These are phyloP conservation scores for Drosophila sp. DNA, from an alignment of 1,140 invertebrate species.

Conservation along the genomic window DNA sequence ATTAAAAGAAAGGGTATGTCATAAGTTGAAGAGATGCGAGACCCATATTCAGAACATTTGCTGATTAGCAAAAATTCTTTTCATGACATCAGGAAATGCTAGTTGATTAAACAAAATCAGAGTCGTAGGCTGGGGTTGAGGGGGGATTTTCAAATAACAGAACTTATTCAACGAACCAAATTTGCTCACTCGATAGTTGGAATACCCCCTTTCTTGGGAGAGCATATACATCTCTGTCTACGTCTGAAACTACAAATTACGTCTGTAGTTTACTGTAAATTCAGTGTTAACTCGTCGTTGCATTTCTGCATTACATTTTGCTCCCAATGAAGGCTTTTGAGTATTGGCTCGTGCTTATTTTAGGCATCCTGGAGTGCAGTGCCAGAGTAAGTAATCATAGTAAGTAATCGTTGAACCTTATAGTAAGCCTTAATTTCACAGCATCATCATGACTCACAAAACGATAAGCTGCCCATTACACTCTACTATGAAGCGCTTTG, in stretches of 20 bases:
- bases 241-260: constrained; percentile 15
- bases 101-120: constrained; percentile 39
- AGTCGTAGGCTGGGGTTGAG: neutral
- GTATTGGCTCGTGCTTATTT: neutral
- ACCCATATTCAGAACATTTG: neutral
- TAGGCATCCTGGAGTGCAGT: neutral
- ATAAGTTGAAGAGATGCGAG: neutral
- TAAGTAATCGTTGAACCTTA: neutral
- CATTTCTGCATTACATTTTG: neutral
- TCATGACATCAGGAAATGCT: constrained; percentile 27
- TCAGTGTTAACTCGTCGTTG: constrained; percentile 23
- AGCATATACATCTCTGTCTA: constrained; percentile 3
- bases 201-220: neutral
- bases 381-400: neutral
- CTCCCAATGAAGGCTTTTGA: constrained; percentile 9
- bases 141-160: neutral
- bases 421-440: constrained; percentile 9
- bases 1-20: constrained; percentile 22
- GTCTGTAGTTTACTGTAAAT: constrained; percentile 6
- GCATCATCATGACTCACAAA: constrained; percentile 13
- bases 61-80: neutral
- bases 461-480: constrained; percentile 48
- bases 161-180: neutral
- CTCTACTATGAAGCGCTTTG: constrained; percentile 81
- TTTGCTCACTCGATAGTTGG: neutral